Conservation (phyloP, 2,113 vertebrate species). For the Engystomops pustulosus region DNA sequence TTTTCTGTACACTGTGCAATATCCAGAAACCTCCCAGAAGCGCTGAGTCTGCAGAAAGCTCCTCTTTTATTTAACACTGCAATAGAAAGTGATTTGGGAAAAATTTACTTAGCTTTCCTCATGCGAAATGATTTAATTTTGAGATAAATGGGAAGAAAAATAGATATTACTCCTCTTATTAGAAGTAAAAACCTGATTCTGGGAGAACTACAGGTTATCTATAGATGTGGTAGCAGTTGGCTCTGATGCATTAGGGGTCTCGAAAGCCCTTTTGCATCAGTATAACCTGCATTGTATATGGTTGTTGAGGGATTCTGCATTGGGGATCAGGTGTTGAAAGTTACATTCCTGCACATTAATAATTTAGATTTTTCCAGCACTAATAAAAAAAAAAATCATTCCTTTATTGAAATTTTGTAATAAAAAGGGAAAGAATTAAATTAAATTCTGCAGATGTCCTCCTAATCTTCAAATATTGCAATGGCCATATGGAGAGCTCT, state of each 20-base stretch:
- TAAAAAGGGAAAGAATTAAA: neutral
- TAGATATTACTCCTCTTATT: neutral
- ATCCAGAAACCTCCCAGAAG: slow-evolving; percentile 29
- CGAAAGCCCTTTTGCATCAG: no score
- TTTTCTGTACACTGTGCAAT: slow-evolving; percentile 30
- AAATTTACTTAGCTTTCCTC: slow-evolving; percentile 10
- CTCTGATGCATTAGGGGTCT: no score
- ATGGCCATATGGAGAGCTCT: neutral
- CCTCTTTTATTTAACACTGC: slow-evolving; percentile 26
- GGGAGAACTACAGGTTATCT: no score
- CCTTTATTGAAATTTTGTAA: neutral
- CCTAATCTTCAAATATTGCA: neutral
- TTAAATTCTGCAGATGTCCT: neutral
- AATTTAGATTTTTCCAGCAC: neutral
- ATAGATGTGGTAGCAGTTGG: no score
- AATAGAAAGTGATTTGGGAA: slow-evolving; percentile 21
- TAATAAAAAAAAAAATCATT: neutral
- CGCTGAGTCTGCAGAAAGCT: slow-evolving; percentile 20
- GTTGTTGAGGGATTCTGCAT: no score
- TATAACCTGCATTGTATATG: no score
- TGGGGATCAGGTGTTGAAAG: no score
- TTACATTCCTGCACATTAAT: no score
- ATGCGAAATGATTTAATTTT: slow-evolving; percentile 22
- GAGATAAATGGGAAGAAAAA: neutral
- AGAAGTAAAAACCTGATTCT: no score